Conservation (phyloP, 2,113 vertebrate genomes). For the Ceyx cyanopectus region DNA sequence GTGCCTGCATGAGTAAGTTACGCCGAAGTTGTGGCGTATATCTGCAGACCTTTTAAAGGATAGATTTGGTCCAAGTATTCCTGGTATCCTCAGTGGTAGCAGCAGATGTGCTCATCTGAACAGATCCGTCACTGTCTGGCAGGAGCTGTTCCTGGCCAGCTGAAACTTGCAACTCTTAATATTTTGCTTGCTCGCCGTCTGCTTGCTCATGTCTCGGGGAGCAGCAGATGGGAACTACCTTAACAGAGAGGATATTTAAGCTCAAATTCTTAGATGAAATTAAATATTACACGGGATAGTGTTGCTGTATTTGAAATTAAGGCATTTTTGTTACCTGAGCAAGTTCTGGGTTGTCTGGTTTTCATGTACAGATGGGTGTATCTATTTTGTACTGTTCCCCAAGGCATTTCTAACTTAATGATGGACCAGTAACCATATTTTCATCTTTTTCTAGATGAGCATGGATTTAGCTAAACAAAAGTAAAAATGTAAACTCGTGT, state of each 20-base stretch:
- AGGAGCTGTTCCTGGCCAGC: constrained; percentile 9
- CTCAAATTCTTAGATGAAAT: neutral
- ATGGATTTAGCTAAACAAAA: neutral
- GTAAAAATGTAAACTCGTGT: neutral
- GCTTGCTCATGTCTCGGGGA: neutral
- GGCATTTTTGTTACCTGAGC: neutral
- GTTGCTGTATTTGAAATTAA: neutral
- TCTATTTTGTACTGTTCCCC: neutral
- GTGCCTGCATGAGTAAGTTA: neutral
- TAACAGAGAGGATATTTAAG: neutral
- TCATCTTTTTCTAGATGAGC: neutral
- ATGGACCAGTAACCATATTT: neutral
- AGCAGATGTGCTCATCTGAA: constrained; percentile 1
- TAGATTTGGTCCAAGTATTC: constrained; percentile 31
- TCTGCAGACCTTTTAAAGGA: neutral
- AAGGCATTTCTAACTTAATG: neutral
- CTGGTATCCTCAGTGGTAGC: constrained; percentile 53
- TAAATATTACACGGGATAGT: accelerated
- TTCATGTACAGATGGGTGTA: neutral
- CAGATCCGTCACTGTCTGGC: constrained; percentile 36
- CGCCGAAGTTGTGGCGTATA: neutral
- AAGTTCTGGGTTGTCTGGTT: neutral
- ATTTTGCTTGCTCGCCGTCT: neutral
- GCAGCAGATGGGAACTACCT: neutral
- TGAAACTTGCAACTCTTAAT: constrained; percentile 27